phyloP scores from a whole-genome alignment of 1,140 invertebrate genomes.

The Pseudobourletiella spinata region DNA sequence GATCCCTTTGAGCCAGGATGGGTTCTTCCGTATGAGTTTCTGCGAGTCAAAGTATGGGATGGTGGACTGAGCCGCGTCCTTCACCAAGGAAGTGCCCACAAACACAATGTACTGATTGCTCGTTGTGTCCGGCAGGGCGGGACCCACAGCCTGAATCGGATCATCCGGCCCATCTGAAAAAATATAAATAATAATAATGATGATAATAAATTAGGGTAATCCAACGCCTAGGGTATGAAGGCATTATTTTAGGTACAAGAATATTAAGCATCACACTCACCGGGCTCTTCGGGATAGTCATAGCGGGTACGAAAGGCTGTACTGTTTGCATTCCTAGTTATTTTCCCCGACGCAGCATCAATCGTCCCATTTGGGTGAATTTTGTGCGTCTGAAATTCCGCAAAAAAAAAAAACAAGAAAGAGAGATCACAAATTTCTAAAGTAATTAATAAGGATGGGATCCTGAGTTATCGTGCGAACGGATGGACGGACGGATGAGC shows the following conservation, averaged over 20 bases:
- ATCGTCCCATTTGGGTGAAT: neutral
- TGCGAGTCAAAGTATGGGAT: conserved; percentile 22
- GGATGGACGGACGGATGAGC: too few species aligned
- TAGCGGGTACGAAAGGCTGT: neutral
- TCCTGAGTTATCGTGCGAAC: too few species aligned
- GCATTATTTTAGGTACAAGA: too few species aligned
- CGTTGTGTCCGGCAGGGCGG: conserved; percentile 11
- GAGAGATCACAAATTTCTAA: too few species aligned
- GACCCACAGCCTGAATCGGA: neutral
- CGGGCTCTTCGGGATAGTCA: conserved; percentile 1
- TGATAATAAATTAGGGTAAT: too few species aligned
- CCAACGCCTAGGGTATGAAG: too few species aligned
- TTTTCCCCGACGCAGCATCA: neutral
- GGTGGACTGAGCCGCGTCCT: conserved; percentile 19
- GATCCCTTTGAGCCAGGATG: conserved; percentile 7
- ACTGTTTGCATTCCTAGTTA: conserved; percentile 5
- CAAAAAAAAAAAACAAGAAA: neutral
- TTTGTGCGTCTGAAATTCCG: conserved; percentile 3
- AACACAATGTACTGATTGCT: conserved; percentile 18
- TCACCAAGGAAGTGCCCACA: conserved; percentile 15
- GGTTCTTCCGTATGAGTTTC: neutral
- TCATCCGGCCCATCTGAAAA: conserved; percentile 15
- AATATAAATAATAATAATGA: too few species aligned
- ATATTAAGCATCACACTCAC: too few species aligned
- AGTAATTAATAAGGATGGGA: too few species aligned